Percentiles rank a stretch among this genome's conserved stretches.
Evolutionary conservation across 2,888 invertebrate species (phyloP).

Genomic region (Sepioteuthis lessoniana): DNA sequence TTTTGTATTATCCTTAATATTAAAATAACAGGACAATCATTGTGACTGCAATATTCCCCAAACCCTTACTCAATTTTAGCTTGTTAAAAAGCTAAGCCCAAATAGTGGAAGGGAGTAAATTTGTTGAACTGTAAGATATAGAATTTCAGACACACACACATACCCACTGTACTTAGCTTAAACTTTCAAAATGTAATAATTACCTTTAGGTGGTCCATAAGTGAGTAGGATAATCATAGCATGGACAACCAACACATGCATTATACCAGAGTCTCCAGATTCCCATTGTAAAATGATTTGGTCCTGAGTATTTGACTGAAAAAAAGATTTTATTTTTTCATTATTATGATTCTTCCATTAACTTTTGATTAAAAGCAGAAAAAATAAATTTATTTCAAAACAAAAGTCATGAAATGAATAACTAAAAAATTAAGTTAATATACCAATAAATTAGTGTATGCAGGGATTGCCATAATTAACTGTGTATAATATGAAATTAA

Average conservation of each 20-base stretch:
- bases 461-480: too few relatives aligned
- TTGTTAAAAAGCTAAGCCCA: too few relatives aligned
- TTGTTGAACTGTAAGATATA: background rate
- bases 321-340: constrained; percentile 55
- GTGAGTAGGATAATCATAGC: constrained; percentile 88
- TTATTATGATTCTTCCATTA: background rate
- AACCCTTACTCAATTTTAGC: background rate
- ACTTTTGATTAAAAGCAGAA: background rate
- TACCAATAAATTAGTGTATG: too few relatives aligned
- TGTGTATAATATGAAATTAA: too few relatives aligned
- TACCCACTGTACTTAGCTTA: background rate
- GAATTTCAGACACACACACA: background rate
- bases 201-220: constrained; percentile 76
- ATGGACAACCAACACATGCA: constrained; percentile 87
- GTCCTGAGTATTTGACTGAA: constrained; percentile 84
- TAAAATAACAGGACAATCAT: too few relatives aligned
- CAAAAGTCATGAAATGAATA: background rate
- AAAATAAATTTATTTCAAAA: background rate
- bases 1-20: too few relatives aligned
- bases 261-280: constrained; percentile 83
- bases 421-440: background rate
- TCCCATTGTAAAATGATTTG: constrained; percentile 86
- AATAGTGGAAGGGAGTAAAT: background rate
- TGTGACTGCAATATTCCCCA: too few relatives aligned
- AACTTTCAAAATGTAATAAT: constrained; percentile 48